Percentiles rank a stretch among this genome's conserved stretches.
Evolutionary conservation across 2,797 vertebrate species (phyloP).

Genomic region (Clarias pachynema): DNA sequence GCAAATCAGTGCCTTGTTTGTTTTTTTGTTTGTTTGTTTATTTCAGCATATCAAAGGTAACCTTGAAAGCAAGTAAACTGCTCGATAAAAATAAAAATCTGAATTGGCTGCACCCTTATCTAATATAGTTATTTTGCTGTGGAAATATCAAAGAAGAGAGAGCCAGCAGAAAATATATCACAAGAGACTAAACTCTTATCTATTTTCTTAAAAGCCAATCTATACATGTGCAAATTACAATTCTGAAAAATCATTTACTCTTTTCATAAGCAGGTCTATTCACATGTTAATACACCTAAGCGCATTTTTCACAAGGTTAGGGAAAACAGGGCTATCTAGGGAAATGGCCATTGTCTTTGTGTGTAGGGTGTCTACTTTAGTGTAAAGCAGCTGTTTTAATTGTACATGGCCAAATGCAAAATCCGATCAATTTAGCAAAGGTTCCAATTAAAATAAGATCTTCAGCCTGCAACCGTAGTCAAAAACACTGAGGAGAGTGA

Average conservation of each 20-base stretch:
- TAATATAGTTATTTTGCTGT: neutral
- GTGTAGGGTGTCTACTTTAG: neutral
- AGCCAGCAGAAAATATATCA: neutral
- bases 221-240: neutral
- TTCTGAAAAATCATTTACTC: neutral
- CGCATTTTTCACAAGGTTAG: neutral
- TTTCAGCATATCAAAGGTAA: neutral
- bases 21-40: neutral
- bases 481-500: neutral
- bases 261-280: neutral
- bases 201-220: neutral
- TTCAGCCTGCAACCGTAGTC: neutral
- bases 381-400: neutral
- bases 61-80: neutral
- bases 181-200: neutral
- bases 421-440: neutral
- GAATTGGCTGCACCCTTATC: neutral
- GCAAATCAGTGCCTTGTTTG: neutral
- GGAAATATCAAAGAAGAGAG: neutral
- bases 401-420: neutral
- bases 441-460: neutral
- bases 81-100: neutral
- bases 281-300: neutral
- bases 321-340: neutral
- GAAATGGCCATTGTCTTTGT: neutral